Conservation (phyloP, 2,797 vertebrate genomes). For the Premnoplex brunnescens region DNA sequence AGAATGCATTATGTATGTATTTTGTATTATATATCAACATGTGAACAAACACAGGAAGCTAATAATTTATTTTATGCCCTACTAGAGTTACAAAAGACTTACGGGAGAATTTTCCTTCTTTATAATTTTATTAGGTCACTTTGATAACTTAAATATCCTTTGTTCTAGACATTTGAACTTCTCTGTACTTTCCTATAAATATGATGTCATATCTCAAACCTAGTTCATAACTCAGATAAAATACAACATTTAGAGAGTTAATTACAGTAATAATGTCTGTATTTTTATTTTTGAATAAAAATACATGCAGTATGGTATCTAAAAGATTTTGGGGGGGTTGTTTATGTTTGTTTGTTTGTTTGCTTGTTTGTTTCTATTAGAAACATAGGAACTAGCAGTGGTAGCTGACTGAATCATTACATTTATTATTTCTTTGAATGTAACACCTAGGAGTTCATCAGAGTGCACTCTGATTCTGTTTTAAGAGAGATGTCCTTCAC, state of each 20-base stretch:
- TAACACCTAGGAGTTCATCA: not conserved
- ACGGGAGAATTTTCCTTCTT: not conserved
- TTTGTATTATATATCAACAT: not conserved
- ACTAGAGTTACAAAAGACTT: not conserved
- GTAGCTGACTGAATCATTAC: not conserved
- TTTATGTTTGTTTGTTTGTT: too few relatives aligned
- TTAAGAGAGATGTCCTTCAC: not conserved
- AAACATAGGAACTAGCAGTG: rapidly evolving
- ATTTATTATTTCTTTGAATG: not conserved
- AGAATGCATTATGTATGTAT: not conserved
- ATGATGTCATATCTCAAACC: not conserved
- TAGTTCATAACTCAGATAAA: not conserved
- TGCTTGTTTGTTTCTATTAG: not conserved
- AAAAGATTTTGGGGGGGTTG: not conserved
- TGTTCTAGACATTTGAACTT: not conserved
- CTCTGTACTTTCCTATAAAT: not conserved
- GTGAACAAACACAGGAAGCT: not conserved
- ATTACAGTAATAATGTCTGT: not conserved
- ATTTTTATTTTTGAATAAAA: not conserved
- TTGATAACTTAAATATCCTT: not conserved
- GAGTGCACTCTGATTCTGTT: not conserved
- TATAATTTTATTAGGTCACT: not conserved
- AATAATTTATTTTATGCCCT: not conserved
- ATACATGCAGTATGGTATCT: not conserved
- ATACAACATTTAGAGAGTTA: not conserved